A percentile compares a stretch with the other conserved stretches of the same genome.
phyloP scores from a whole-genome alignment of 2,113 vertebrate genomes.

The Egretta garzetta region DNA sequence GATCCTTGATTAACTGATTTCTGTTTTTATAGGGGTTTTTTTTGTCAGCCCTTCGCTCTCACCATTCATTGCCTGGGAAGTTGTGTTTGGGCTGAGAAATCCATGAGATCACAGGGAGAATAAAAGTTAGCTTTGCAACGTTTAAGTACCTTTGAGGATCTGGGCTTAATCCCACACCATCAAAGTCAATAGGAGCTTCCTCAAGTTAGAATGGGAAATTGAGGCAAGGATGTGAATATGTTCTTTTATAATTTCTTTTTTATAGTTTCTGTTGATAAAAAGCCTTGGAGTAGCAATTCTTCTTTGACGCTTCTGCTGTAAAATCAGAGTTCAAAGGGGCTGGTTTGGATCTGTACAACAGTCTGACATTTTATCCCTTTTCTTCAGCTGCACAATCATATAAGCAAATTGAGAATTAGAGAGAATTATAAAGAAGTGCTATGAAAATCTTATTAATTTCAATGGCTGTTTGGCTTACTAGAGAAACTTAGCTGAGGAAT shows the following conservation, averaged over 20 bases:
- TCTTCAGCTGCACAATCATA: not conserved
- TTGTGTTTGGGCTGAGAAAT: constrained; percentile 7
- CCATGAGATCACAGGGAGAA: not conserved
- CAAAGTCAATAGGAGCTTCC: constrained; percentile 3
- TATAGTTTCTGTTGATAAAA: constrained; percentile 33
- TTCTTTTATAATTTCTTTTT: constrained; percentile 17
- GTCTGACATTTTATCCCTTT: constrained; percentile 19
- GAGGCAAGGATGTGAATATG: not conserved
- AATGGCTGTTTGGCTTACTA: not conserved
- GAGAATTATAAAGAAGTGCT: not conserved
- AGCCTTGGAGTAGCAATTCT: constrained; percentile 29
- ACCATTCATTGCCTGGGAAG: not conserved
- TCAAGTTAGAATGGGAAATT: constrained; percentile 28
- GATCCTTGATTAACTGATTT: not conserved
- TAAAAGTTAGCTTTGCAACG: not conserved
- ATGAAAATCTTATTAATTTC: constrained; percentile 20
- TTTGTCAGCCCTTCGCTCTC: not conserved
- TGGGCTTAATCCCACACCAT: constrained; percentile 3
- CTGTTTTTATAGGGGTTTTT: not conserved
- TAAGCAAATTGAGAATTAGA: constrained; percentile 8
- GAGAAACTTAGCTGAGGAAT: not conserved
- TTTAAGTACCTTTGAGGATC: constrained; percentile 18
- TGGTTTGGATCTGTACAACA: not conserved
- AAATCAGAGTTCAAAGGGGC: constrained; percentile 49
- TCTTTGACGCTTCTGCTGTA: constrained; percentile 44